Evolutionary conservation across 92 coral and sea anemone genomes (phyloP), one percentile per base, ranked within the genome.

Genomic region (Actinernus sp.): DNA sequence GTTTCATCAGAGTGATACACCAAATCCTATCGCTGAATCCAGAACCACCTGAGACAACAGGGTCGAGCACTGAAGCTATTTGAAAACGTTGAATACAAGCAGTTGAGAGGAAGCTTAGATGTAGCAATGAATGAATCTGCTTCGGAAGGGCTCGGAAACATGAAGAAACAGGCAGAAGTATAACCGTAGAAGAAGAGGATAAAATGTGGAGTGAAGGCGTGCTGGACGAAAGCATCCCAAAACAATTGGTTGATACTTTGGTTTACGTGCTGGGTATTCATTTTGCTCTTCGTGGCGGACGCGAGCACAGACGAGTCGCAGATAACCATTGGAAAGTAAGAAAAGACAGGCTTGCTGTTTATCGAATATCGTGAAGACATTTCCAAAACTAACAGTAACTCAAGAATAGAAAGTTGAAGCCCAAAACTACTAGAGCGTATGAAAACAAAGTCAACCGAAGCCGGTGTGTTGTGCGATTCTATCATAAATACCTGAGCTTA

Each of bases 381-480:
- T 27, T 26, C 37, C 16, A 62, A 62, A 45, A 44, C 41, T 17
- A 62, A 62, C 0, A 41, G 55, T 17, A 43, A 5, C 38, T 66
- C 45, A 66, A 33, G 46, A 32, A 66, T 37, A 25, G 71, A 21
- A 66, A 50, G 51, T 2, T 66, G 4, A 1, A 28, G 23, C 59
- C 60, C 10, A 66, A 66, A 21, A 49, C 36, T 23, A 66, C 74
- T 29, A 25, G 74, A 26, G 74, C 74, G 59, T 66, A 66, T 33
- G 74, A 66, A 31, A 50, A 66, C 18, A 66, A 66, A 34, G 74
- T 34, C n/a, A 66, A 66, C 64, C 29, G 31, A 31, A 3, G 31
- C 17, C 69, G 79, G 1, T 71, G 58, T 30, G 47, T 71, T 71
- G 79, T 71, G 63, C 32, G 79, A 9, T 31, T 71, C 57, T 71